Percentiles rank a stretch among this genome's conserved stretches.
These are phyloP conservation scores for Enteromius anoplus DNA, from an alignment of 2,797 vertebrate species.

Conservation along the genomic window DNA sequence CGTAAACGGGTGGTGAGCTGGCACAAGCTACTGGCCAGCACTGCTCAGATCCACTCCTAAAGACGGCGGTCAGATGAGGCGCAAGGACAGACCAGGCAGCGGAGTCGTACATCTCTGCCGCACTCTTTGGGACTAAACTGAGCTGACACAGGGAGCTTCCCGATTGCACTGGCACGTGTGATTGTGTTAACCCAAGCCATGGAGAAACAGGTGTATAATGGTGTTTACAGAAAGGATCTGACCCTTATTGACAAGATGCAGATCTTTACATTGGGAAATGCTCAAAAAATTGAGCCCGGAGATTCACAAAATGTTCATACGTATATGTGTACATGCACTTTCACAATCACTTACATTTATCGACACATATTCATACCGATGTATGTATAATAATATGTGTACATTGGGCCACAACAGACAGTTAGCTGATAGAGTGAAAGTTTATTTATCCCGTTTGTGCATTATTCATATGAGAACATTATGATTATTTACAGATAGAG, in stretches of 20 bases:
- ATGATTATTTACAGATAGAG: constrained; percentile 53
- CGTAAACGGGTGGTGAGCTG: constrained; percentile 97
- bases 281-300: constrained; percentile 70
- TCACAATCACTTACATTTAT: constrained; percentile 52
- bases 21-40: constrained; percentile 97
- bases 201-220: constrained; percentile 34
- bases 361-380: constrained; percentile 38
- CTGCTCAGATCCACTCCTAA: constrained; percentile 90
- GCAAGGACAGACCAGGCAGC: constrained; percentile 25
- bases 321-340: constrained; percentile 41
- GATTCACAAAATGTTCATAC: constrained; percentile 67
- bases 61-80: constrained; percentile 12
- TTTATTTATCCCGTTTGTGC: constrained; percentile 27
- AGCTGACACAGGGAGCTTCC: constrained; percentile 37
- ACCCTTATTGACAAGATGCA: constrained; percentile 49
- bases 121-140: constrained; percentile 46
- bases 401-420: constrained; percentile 30
- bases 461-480: constrained; percentile 39
- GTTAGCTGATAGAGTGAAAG: constrained; percentile 27
- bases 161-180: constrained; percentile 36
- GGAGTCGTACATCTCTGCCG: constrained; percentile 34
- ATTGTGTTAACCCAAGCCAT: constrained; percentile 52
- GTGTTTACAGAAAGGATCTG: constrained; percentile 68
- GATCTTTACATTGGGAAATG: constrained; percentile 57
- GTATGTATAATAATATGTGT: constrained; percentile 48